A percentile compares a stretch with the other conserved stretches of the same genome.
phyloP scores from a whole-genome alignment of 1,140 invertebrate genomes.

The Rhyzopertha dominica region DNA sequence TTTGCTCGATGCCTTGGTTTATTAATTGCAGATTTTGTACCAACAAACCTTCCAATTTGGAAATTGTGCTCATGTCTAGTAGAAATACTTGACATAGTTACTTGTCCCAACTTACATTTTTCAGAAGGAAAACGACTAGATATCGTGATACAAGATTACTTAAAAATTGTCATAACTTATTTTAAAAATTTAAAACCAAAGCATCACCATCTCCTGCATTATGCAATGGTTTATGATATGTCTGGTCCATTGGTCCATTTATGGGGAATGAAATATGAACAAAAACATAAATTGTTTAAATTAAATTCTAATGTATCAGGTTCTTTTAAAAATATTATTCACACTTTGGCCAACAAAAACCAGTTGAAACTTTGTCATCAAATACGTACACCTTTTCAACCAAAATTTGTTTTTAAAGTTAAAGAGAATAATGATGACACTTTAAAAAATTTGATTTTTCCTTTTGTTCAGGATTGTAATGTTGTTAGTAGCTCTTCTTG shows the following conservation, averaged over 20 bases:
- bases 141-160: not conserved
- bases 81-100: not conserved
- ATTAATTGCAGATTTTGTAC: not conserved
- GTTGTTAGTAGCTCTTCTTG: no score
- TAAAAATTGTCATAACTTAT: not conserved
- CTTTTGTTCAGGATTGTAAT: no score
- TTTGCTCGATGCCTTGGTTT: not conserved
- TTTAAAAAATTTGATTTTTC: no score
- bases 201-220: constrained; percentile 1
- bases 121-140: not conserved
- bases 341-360: not conserved
- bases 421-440: no score
- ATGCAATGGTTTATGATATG: not conserved
- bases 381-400: no score
- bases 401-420: no score
- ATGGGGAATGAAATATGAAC: constrained; percentile 1
- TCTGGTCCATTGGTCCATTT: not conserved
- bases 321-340: not conserved
- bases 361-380: no score
- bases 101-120: no score
- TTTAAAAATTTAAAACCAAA: constrained; percentile 1
- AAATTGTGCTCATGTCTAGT: constrained; percentile 1
- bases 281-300: not conserved
- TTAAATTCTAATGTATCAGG: not conserved
- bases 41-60: constrained; percentile 15